These are phyloP conservation scores for Hipposideros larvatus DNA, from an alignment of 2,797 vertebrate genomes.

Conservation along the genomic window DNA sequence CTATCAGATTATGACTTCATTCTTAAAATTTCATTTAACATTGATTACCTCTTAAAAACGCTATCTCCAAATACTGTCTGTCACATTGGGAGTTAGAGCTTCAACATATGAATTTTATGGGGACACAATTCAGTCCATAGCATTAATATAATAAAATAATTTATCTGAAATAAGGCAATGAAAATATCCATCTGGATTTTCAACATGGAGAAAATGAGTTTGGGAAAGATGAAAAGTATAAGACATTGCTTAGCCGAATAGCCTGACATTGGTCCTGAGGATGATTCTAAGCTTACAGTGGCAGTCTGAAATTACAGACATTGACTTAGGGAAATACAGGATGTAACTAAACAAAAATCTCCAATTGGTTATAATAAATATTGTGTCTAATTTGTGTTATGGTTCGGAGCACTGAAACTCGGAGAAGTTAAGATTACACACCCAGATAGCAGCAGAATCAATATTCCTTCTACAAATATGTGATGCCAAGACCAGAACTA, in stretches of 20 bases:
- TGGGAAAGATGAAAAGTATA: neutral
- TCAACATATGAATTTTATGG: neutral
- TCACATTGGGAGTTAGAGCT: neutral
- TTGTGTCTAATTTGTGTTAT: neutral
- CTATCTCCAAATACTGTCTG: neutral
- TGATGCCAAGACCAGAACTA: neutral
- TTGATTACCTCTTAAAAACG: neutral
- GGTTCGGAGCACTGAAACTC: neutral
- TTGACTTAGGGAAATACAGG: neutral
- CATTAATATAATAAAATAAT: neutral
- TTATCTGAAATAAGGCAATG: neutral
- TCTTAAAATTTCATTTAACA: neutral
- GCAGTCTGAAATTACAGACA: neutral
- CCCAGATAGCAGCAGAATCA: neutral
- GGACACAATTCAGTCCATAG: neutral
- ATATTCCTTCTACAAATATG: neutral
- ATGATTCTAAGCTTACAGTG: neutral
- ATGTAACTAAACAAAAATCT: neutral
- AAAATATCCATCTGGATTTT: conserved; percentile 17
- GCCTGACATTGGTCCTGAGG: neutral
- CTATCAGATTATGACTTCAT: neutral
- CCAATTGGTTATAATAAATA: neutral
- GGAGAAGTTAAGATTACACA: neutral
- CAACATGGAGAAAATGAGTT: neutral
- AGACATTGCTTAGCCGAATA: neutral